These are phyloP conservation scores for Drosophila tanythrix DNA, from an alignment of 2,888 invertebrate genomes.

Conservation along the genomic window DNA sequence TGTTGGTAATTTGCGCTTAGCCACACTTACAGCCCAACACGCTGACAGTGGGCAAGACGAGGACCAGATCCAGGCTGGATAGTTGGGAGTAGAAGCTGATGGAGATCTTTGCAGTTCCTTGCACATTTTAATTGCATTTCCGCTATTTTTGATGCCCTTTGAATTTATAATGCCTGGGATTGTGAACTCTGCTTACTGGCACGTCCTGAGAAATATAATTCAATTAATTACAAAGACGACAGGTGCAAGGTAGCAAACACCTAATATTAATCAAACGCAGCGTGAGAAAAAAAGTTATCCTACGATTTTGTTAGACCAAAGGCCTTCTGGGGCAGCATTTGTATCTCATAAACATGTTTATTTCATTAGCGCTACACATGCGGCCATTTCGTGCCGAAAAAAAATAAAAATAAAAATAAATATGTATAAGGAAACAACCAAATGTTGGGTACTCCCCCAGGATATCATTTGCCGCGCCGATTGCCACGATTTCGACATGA, in stretches of 20 bases:
- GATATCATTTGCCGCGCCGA: constrained; percentile 72
- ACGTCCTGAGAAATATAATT: constrained; percentile 75
- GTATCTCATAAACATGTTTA: constrained; percentile 78
- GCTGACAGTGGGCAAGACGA: constrained; percentile 15
- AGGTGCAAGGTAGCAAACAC: constrained; percentile 64
- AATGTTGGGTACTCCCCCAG: constrained; percentile 59
- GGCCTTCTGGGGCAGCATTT: constrained; percentile 56
- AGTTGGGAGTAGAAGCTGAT: neutral
- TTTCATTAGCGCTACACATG: constrained; percentile 76
- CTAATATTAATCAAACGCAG: constrained; percentile 75
- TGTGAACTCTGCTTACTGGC: constrained; percentile 33
- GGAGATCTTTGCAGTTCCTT: constrained; percentile 27
- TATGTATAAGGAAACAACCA: constrained; percentile 4
- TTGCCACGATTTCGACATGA: constrained; percentile 76
- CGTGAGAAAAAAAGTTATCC: constrained; percentile 32
- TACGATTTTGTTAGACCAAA: constrained; percentile 4
- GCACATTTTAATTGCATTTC: constrained; percentile 78
- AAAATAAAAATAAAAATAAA: neutral
- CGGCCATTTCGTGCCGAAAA: constrained; percentile 50
- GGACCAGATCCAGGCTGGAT: neutral
- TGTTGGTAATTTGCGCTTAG: constrained; percentile 78
- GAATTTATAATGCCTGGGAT: constrained; percentile 68
- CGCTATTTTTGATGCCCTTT: constrained; percentile 77
- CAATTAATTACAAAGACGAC: constrained; percentile 77
- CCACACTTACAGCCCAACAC: constrained; percentile 70